Evolutionary conservation across 2,888 invertebrate species (phyloP).

Genomic region (Cephus rjabovi): DNA sequence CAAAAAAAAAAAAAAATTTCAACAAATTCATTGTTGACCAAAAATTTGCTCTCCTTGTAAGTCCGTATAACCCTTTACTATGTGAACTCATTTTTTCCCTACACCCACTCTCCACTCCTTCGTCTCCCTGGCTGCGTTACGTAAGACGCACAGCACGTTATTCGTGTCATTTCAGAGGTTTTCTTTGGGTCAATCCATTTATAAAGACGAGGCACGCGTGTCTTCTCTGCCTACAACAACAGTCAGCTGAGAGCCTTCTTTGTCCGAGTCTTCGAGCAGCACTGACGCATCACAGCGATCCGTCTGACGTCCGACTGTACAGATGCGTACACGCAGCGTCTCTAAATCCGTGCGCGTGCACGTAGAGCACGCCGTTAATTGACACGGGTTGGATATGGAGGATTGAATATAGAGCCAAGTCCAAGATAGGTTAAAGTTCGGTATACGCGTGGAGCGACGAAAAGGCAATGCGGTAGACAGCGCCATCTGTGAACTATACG

Average conservation of each 20-base stretch:
- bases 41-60: not conserved
- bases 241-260: not conserved
- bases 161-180: conserved; percentile 64
- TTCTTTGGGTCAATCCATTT: conserved; percentile 65
- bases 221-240: conserved; percentile 11
- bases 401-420: not conserved
- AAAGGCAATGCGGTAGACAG: not conserved
- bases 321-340: not conserved
- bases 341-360: conserved; percentile 2
- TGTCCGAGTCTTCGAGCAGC: not conserved
- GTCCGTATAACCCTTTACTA: not conserved
- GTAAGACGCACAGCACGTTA: conserved; percentile 51
- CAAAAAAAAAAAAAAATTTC: not conserved
- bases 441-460: not conserved
- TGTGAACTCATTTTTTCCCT: too few species aligned
- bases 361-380: conserved; percentile 35
- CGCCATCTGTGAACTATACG: not conserved
- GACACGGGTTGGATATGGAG: conserved; percentile 28
- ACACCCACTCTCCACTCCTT: not conserved
- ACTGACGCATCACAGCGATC: not conserved
- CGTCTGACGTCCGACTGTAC: not conserved
- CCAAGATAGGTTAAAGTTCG: not conserved
- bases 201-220: conserved; percentile 48
- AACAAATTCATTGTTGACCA: not conserved
- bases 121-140: conserved; percentile 31